Evolutionary conservation across 1,140 invertebrate genomes (phyloP), one percentile per base, ranked within the genome.

Genomic region (Matsumurasca onukii): DNA sequence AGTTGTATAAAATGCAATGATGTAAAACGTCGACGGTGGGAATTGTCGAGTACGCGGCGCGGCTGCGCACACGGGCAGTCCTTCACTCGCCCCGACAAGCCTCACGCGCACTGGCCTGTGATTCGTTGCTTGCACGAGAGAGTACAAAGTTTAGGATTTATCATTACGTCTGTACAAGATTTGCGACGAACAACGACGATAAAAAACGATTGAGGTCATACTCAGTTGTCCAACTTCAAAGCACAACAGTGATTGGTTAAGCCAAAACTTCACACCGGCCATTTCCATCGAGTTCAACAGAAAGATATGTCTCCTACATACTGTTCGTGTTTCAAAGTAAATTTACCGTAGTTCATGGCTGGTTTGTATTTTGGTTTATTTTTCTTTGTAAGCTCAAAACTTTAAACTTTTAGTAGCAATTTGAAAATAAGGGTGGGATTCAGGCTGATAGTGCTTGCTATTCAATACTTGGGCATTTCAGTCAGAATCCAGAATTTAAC

Each of bases 231-330:
- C 17, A 59, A 22, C 30, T 27, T 59, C 55, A 59, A 59, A 59
- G 55, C 55, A 59, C 55, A 59, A 59, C 55, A 59, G 15, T 59
- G 55, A 27, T 59, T 27, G 12, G 49, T 22, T 39, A 65, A 65
- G 62, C 27, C 62, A 65, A 65, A 65, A 65, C 62, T 65, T 45
- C 62, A 65, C 62, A 65, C 62, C 39, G 12, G 31, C 1, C n/a
- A 48, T 48, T 65, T 65, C 48, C 62, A 65, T 65, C 24, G 13
- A 45, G 20, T 59, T n/a, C n/a, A n/a, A n/a, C n/a, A n/a, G n/a
- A n/a, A n/a, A n/a, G n/a, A n/a, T n/a, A n/a, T n/a, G n/a, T n/a
- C n/a, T n/a, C n/a, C n/a, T n/a, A n/a, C n/a, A n/a, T n/a, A n/a
- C n/a, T n/a, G n/a, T n/a, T n/a, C n/a, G n/a, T n/a, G n/a, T n/a